A percentile compares a stretch with the other conserved stretches of the same genome.
Evolutionary conservation across 1,140 invertebrate genomes (phyloP).

Genomic region (Drosophila paulistorum): DNA sequence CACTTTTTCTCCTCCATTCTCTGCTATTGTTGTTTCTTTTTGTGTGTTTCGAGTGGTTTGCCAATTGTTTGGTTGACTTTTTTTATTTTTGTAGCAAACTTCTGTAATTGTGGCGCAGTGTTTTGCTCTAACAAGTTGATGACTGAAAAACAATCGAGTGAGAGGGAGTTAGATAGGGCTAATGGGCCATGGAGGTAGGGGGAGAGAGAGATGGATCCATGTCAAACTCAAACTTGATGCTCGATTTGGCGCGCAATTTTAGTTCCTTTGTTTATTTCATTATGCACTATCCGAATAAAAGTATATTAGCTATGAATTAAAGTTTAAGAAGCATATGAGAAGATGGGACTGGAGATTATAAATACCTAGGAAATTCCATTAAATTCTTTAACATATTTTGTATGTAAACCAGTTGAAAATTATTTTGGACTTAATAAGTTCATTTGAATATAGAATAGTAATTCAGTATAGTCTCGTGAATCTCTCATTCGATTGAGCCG

Average conservation of each 20-base stretch:
- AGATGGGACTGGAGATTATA: too few species aligned
- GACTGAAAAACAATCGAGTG: neutral
- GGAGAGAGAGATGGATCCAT: conserved; percentile 4
- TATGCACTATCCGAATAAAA: neutral
- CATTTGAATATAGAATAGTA: too few species aligned
- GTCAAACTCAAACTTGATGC: conserved; percentile 41
- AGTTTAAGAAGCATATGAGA: neutral
- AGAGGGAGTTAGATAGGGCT: neutral
- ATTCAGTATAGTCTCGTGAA: too few species aligned
- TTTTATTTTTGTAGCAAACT: conserved; percentile 54
- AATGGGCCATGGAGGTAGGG: too few species aligned
- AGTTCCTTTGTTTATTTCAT: conserved; percentile 44
- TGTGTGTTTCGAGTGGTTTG: conserved; percentile 56
- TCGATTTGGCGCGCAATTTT: conserved; percentile 51
- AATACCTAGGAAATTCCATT: too few species aligned
- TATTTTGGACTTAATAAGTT: too few species aligned
- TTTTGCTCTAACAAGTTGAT: conserved; percentile 31
- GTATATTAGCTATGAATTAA: neutral
- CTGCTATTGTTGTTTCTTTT: conserved; percentile 35
- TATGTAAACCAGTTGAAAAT: too few species aligned
- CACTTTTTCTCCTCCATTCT: conserved; percentile 32
- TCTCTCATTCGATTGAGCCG: too few species aligned
- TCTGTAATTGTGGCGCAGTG: conserved; percentile 68
- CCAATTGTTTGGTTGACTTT: conserved; percentile 69
- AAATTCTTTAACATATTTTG: too few species aligned